These are phyloP conservation scores for Mastomys natalensis DNA, from an alignment of 2,113 vertebrate genomes.

Conservation along the genomic window DNA sequence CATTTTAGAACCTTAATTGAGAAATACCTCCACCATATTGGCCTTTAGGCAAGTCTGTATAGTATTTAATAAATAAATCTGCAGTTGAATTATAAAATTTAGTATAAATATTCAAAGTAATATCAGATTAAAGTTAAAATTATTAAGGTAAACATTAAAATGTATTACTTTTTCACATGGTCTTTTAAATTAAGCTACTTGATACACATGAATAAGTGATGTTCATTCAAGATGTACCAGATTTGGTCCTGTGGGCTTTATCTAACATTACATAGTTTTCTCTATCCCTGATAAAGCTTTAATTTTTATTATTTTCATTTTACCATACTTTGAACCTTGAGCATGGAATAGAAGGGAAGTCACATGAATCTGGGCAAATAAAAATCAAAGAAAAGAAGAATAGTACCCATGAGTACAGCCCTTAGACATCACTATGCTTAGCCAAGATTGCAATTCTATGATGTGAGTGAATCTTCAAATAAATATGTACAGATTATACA, in stretches of 20 bases:
- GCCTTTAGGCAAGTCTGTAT: background rate
- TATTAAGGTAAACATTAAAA: background rate
- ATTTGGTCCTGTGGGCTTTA: background rate
- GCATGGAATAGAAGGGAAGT: background rate
- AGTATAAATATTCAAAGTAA: background rate
- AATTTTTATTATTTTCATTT: background rate
- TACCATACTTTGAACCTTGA: background rate
- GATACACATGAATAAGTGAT: background rate
- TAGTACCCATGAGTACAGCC: background rate
- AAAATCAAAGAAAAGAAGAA: background rate
- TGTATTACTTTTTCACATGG: background rate
- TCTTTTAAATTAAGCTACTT: background rate
- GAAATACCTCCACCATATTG: background rate
- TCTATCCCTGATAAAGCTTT: background rate
- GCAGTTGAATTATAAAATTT: background rate
- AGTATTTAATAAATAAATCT: background rate
- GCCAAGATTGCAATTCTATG: background rate
- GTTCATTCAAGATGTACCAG: rapidly evolving
- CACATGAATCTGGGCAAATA: background rate
- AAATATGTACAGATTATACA: background rate
- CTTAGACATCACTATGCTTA: too few species aligned
- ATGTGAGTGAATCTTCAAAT: background rate
- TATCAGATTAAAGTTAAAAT: background rate
- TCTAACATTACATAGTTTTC: background rate
- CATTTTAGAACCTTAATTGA: background rate